Evolutionary conservation across 2,113 vertebrate genomes (phyloP).

Genomic region (Panthera uncia): DNA sequence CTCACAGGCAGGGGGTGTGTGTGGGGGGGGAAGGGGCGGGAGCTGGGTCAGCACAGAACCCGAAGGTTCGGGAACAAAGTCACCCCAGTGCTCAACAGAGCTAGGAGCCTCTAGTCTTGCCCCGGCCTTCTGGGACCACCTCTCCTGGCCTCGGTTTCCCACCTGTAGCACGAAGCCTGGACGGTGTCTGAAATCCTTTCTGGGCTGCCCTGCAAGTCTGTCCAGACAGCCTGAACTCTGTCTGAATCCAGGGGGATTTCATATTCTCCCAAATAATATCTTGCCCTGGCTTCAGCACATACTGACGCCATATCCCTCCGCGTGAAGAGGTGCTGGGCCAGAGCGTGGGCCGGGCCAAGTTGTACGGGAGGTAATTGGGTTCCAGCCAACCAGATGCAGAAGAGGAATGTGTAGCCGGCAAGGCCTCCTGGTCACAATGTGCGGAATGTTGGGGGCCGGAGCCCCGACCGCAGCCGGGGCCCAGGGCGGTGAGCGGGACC

Average conservation of each 20-base stretch:
- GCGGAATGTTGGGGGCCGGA: rapidly evolving
- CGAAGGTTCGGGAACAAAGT: rapidly evolving
- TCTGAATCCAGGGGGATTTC: background rate
- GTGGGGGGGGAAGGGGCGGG: rapidly evolving
- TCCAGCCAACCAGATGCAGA: constrained; percentile 61
- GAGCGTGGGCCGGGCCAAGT: background rate
- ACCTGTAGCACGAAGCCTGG: too few species aligned
- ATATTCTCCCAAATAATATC: background rate
- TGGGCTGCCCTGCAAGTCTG: background rate
- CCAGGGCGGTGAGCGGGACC: rapidly evolving
- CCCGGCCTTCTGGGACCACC: rapidly evolving
- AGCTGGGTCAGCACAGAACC: background rate
- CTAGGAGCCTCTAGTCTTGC: background rate
- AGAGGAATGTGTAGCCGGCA: background rate
- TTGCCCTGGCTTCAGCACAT: background rate
- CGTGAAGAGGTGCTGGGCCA: background rate
- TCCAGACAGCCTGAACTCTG: background rate
- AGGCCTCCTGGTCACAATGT: background rate
- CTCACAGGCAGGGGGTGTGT: rapidly evolving
- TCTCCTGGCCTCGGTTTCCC: background rate
- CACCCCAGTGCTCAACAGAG: background rate
- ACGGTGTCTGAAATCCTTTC: background rate
- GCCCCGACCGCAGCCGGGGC: background rate
- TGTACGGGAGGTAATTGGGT: background rate
- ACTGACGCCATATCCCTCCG: background rate